Conservation (phyloP, 2,888 invertebrate species). For the Opisthograptis luteolata region DNA sequence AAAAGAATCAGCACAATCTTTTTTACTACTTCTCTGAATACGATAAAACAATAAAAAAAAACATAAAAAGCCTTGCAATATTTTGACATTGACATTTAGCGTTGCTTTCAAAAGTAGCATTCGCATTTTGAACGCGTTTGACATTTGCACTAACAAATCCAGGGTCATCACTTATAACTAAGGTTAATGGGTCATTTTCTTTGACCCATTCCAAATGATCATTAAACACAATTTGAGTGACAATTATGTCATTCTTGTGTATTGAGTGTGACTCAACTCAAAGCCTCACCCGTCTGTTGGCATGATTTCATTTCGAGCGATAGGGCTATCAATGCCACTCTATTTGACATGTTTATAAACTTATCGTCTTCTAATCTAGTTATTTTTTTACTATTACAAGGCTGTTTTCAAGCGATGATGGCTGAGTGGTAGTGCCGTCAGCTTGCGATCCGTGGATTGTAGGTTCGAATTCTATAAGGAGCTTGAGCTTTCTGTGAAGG, state of each 20-base stretch:
- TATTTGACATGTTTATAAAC: neutral
- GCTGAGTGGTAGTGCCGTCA: too few species aligned
- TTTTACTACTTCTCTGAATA: too few species aligned
- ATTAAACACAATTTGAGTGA: constrained; percentile 24
- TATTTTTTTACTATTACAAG: too few species aligned
- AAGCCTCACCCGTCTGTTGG: constrained; percentile 18
- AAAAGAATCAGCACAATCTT: too few species aligned
- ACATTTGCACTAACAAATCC: constrained; percentile 23
- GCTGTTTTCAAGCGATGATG: too few species aligned
- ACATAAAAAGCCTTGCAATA: too few species aligned
- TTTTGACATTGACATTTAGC: constrained; percentile 32
- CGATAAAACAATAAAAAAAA: too few species aligned
- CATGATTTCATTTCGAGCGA: constrained; percentile 21
- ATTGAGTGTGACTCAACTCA: constrained; percentile 31
- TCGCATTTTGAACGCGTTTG: constrained; percentile 17
- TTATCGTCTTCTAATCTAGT: too few species aligned
- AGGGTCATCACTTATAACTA: constrained; percentile 28
- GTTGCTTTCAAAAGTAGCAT: constrained; percentile 25
- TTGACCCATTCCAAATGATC: constrained; percentile 20
- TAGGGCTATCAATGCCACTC: constrained; percentile 16
- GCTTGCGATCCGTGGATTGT: too few species aligned
- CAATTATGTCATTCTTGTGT: constrained; percentile 20
- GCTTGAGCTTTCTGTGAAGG: too few species aligned
- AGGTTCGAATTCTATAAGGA: too few species aligned
- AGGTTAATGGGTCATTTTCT: neutral